Conservation (phyloP, 2,888 invertebrate genomes). For the Eupithecia abbreviata region DNA sequence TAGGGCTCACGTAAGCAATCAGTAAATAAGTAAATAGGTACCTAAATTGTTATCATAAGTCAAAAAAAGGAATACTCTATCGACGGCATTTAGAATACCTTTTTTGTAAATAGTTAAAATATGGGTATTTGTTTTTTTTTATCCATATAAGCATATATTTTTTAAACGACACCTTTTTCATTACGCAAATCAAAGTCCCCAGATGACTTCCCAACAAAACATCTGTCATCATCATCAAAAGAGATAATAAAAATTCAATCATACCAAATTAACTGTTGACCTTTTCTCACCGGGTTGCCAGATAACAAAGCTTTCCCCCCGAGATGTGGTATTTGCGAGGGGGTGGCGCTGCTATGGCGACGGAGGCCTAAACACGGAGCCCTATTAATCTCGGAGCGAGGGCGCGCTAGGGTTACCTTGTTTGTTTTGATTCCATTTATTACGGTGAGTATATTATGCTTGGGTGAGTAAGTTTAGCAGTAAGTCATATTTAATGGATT, state of each 20-base stretch:
- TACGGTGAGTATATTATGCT: conserved; percentile 31
- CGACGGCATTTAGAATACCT: too few relatives aligned
- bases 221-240: conserved; percentile 27
- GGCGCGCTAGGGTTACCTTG: conserved; percentile 69
- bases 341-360: conserved; percentile 68
- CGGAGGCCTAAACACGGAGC: conserved; percentile 73
- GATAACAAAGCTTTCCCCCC: conserved; percentile 70
- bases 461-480: conserved; percentile 14
- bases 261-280: conserved; percentile 46
- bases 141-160: too few relatives aligned
- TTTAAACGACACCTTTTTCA: neutral
- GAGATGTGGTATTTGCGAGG: conserved; percentile 78
- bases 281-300: conserved; percentile 64
- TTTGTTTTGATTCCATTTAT: conserved; percentile 48
- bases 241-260: conserved; percentile 41
- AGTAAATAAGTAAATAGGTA: neutral
- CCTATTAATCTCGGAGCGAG: conserved; percentile 79
- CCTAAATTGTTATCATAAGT: too few relatives aligned
- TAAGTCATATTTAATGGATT: conserved; percentile 13
- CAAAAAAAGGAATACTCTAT: too few relatives aligned
- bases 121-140: too few relatives aligned
- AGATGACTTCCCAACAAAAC: conserved; percentile 5
- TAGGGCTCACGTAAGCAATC: neutral
- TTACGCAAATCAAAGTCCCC: neutral
- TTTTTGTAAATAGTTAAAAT: too few relatives aligned